These are phyloP conservation scores for Trypoxylus dichotomus DNA, from an alignment of 1,140 invertebrate genomes.

Conservation along the genomic window DNA sequence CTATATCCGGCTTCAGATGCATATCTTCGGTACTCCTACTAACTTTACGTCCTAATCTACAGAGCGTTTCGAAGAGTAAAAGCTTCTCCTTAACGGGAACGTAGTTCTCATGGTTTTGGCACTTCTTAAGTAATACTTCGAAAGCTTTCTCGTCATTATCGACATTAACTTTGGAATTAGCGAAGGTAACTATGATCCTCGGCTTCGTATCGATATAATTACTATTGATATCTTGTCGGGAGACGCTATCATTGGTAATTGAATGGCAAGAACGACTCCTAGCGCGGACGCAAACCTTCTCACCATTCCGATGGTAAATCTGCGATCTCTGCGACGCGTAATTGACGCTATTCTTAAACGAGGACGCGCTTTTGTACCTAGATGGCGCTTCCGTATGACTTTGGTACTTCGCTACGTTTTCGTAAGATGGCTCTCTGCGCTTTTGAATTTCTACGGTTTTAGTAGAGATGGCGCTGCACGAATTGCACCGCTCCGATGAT, in stretches of 20 bases:
- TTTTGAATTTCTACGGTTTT: background rate
- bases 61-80: conserved; percentile 62
- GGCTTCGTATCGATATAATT: background rate
- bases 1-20: conserved; percentile 50
- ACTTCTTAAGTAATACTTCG: conserved; percentile 57
- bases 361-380: background rate
- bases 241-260: background rate
- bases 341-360: background rate
- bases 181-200: background rate
- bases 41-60: conserved; percentile 56
- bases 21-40: conserved; percentile 58
- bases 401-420: background rate
- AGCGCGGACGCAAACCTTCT: background rate
- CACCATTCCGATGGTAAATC: background rate
- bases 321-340: background rate
- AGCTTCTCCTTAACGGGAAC: conserved; percentile 65
- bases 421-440: background rate
- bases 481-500: background rate
- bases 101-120: conserved; percentile 62
- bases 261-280: conserved; percentile 16
- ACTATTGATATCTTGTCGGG: background rate
- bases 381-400: background rate
- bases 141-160: conserved; percentile 42
- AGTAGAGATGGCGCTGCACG: background rate
- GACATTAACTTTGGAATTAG: background rate